Conservation (phyloP, 2,113 vertebrate genomes). For the Oryzias curvinotus region DNA sequence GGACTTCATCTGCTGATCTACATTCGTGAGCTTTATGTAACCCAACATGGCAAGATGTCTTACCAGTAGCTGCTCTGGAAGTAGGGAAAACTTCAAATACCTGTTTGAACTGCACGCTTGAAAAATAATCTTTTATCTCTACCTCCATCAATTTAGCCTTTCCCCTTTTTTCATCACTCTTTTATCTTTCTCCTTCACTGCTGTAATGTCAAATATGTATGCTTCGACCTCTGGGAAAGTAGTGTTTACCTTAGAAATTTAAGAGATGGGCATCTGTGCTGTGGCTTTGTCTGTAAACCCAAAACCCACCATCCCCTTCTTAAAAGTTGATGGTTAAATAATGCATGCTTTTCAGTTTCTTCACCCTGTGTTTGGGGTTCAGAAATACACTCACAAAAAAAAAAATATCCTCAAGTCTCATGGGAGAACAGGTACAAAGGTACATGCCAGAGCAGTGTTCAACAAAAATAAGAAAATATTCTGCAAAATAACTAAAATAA, state of each 20-base stretch:
- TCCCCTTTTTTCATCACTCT: constrained; percentile 24
- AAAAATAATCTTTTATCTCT: background rate
- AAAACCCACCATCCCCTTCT: too few relatives aligned
- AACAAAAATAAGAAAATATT: background rate
- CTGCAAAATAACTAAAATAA: background rate
- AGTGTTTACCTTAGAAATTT: constrained; percentile 27
- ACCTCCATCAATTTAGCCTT: constrained; percentile 18
- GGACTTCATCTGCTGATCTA: constrained; percentile 61
- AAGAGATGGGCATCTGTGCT: constrained; percentile 2
- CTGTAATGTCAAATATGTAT: constrained; percentile 26
- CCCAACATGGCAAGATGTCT: constrained; percentile 45
- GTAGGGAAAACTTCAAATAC: constrained; percentile 48
- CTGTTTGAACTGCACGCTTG: background rate
- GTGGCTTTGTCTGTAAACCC: background rate
- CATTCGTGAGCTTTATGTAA: constrained; percentile 61
- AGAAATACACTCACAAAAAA: constrained; percentile 22
- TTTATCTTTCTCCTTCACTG: constrained; percentile 19
- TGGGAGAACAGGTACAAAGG: background rate
- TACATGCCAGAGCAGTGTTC: background rate
- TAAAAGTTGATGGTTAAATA: too few relatives aligned
- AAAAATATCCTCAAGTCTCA: constrained; percentile 13
- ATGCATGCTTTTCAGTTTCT: too few relatives aligned
- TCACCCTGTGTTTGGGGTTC: background rate
- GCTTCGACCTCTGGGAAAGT: constrained; percentile 13
- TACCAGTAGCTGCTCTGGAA: constrained; percentile 28